Percentiles rank a stretch among this genome's conserved stretches.
These are phyloP conservation scores for Copsychus sechellarum DNA, from an alignment of 2,113 vertebrate genomes.

Conservation along the genomic window DNA sequence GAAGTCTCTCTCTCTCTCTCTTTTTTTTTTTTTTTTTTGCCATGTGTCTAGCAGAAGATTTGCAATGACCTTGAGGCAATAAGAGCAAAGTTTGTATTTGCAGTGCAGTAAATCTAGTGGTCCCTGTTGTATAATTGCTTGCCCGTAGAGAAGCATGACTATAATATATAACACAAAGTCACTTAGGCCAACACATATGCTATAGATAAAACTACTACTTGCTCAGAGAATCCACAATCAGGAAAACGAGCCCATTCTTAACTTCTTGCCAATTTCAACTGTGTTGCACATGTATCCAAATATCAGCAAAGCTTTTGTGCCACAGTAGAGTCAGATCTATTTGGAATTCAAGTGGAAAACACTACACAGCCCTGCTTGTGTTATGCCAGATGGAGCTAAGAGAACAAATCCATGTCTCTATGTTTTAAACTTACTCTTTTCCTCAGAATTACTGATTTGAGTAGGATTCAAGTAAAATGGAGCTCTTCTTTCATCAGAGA, in stretches of 20 bases:
- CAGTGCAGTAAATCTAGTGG: neutral
- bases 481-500: neutral
- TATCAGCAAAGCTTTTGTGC: neutral
- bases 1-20: neutral
- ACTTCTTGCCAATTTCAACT: neutral
- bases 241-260: neutral
- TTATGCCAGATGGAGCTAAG: neutral
- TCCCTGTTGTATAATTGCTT: neutral
- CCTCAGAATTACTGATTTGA: neutral
- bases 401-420: neutral
- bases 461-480: neutral
- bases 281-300: neutral
- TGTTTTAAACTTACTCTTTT: neutral
- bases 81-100: neutral
- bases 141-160: neutral
- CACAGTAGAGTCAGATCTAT: neutral
- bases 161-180: neutral
- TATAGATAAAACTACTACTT: neutral
- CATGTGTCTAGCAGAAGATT: neutral
- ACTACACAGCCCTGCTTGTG: neutral
- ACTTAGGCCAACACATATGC: neutral
- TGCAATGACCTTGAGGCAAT: neutral
- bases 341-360: neutral
- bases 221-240: neutral
- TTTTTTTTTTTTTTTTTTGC: neutral